Percentiles rank a stretch among this genome's conserved stretches.
Evolutionary conservation across 2,797 vertebrate genomes (phyloP).

Genomic region (Pelobates cultripes): DNA sequence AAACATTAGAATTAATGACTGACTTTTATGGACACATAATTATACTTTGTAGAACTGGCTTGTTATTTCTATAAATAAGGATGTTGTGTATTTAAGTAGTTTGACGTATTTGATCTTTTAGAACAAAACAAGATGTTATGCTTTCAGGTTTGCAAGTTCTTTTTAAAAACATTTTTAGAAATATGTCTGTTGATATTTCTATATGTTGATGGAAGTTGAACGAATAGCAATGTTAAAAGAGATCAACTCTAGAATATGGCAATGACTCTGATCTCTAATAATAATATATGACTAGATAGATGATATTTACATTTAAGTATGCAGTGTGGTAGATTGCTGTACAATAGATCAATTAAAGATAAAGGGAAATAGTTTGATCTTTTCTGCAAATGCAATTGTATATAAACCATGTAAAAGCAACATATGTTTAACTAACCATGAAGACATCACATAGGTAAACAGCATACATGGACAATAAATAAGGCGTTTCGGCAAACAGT

Average conservation of each 20-base stretch:
- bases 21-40: not conserved
- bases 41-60: not conserved
- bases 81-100: not conserved
- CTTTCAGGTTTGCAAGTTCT: not conserved
- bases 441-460: not conserved
- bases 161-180: not conserved
- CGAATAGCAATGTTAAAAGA: not conserved
- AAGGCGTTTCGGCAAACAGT: no score
- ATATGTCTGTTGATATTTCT: not conserved
- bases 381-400: not conserved
- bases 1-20: no score
- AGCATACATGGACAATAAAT: no score
- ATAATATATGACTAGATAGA: not conserved
- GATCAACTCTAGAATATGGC: not conserved
- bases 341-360: not conserved
- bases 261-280: not conserved
- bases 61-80: not conserved
- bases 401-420: not conserved
- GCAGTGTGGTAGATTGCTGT: not conserved
- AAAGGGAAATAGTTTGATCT: not conserved
- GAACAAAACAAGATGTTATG: not conserved
- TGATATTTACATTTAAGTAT: not conserved
- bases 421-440: not conserved
- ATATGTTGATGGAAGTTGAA: not conserved
- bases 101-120: not conserved